Conservation (phyloP, 2,113 vertebrate species). For the Ophiodon elongatus region DNA sequence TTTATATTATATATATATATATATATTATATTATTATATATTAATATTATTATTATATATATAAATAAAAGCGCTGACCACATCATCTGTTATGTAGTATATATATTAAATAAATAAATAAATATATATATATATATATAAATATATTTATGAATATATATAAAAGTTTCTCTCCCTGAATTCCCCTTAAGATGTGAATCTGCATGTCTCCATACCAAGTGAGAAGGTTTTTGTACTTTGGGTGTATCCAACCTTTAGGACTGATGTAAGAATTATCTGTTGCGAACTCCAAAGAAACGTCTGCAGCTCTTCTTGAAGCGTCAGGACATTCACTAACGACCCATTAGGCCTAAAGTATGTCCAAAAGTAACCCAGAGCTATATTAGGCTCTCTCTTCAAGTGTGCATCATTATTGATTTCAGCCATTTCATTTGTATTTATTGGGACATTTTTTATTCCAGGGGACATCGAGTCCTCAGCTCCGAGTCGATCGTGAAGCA, state of each 20-base stretch:
- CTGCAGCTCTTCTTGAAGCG: too few relatives aligned
- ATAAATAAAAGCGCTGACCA: too few relatives aligned
- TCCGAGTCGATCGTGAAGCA: background rate
- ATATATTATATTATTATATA: too few relatives aligned
- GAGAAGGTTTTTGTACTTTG: background rate
- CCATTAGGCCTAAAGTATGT: background rate
- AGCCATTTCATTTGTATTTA: background rate
- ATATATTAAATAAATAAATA: background rate
- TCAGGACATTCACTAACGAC: too few relatives aligned
- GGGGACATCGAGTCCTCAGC: background rate
- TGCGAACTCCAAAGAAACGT: too few relatives aligned
- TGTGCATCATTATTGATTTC: background rate
- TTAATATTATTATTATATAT: too few relatives aligned
- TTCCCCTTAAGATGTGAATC: background rate
- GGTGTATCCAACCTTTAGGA: background rate
- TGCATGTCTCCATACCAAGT: background rate
- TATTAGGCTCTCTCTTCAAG: background rate
- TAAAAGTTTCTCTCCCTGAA: too few relatives aligned
- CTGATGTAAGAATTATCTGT: background rate
- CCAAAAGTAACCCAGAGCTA: background rate
- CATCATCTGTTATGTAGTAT: conserved; percentile 34
- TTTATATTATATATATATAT: too few relatives aligned
- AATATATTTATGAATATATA: background rate
- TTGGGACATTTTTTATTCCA: background rate
- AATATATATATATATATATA: background rate